These are phyloP conservation scores for Cryptoblepharus egeriae DNA, from an alignment of 2,797 vertebrate genomes.

Conservation along the genomic window DNA sequence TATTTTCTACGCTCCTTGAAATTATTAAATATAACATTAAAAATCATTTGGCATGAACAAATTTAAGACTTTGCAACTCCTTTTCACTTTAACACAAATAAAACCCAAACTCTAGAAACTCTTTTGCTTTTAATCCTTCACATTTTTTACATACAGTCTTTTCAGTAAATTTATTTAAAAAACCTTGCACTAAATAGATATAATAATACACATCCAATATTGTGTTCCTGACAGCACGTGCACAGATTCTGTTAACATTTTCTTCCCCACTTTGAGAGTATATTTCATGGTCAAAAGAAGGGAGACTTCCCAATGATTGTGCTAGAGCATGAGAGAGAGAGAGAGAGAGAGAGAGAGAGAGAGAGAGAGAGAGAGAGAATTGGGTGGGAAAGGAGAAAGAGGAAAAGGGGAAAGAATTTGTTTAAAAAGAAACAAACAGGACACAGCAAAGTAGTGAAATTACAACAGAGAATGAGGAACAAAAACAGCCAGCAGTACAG, in stretches of 20 bases:
- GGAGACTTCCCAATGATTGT: conserved; percentile 79
- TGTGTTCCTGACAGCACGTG: conserved; percentile 87
- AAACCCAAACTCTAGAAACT: conserved; percentile 73
- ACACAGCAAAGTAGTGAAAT: conserved; percentile 90
- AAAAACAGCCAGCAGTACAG: conserved; percentile 87
- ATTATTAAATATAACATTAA: conserved; percentile 67
- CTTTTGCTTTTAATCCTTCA: conserved; percentile 76
- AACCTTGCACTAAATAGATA: conserved; percentile 84
- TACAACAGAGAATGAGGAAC: conserved; percentile 91
- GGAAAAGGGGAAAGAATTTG: too few species aligned
- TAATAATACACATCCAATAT: conserved; percentile 83
- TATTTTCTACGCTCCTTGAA: conserved; percentile 54
- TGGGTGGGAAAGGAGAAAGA: too few species aligned
- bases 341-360: too few species aligned
- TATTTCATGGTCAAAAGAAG: conserved; percentile 82
- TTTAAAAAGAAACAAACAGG: conserved; percentile 82
- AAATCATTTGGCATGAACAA: conserved; percentile 62
- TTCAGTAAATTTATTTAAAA: conserved; percentile 86
- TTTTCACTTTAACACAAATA: conserved; percentile 71
- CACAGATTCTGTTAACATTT: conserved; percentile 85
- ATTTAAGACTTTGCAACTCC: conserved; percentile 64
- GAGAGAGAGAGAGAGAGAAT: neutral
- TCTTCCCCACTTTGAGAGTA: conserved; percentile 79
- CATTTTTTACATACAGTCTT: conserved; percentile 77
- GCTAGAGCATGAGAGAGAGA: conserved; percentile 90